Evolutionary conservation across 1,140 invertebrate genomes (phyloP).

Genomic region (Agrypnia vestita): DNA sequence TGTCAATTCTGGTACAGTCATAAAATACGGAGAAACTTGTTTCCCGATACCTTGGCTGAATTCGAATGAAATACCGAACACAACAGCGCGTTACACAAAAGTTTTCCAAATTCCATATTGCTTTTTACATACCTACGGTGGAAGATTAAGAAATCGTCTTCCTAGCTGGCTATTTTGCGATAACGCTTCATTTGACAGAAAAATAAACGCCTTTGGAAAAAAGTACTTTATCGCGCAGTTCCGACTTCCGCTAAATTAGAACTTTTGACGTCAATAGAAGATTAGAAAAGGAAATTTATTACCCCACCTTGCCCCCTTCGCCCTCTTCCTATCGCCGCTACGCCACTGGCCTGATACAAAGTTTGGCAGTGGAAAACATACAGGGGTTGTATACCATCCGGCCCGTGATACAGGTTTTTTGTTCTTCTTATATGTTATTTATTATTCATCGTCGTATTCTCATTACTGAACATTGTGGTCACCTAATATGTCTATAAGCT

Average conservation of each 20-base stretch:
- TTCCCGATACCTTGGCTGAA: not conserved
- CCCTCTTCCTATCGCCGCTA: constrained; percentile 6
- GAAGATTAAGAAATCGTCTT: constrained; percentile 39
- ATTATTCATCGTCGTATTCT: no score
- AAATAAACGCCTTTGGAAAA: constrained; percentile 56
- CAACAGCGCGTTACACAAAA: constrained; percentile 13
- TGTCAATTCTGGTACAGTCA: not conserved
- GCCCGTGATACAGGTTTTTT: no score
- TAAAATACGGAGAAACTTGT: constrained; percentile 11
- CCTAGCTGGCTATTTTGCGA: constrained; percentile 43
- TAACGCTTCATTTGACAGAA: constrained; percentile 57
- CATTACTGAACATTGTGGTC: no score
- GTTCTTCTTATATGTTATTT: no score
- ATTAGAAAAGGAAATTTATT: constrained; percentile 61
- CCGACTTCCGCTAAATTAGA: constrained; percentile 60
- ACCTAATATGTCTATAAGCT: no score
- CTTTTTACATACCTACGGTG: constrained; percentile 24
- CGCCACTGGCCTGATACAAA: constrained; percentile 56
- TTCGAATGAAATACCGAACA: constrained; percentile 1
- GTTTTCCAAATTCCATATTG: constrained; percentile 28
- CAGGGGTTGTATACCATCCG: not conserved
- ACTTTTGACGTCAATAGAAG: constrained; percentile 61
- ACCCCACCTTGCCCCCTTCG: constrained; percentile 50
- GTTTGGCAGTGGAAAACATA: constrained; percentile 58
- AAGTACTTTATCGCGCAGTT: constrained; percentile 51